Conservation (phyloP, 1,140 invertebrate genomes). For the Drosophila mauritiana region DNA sequence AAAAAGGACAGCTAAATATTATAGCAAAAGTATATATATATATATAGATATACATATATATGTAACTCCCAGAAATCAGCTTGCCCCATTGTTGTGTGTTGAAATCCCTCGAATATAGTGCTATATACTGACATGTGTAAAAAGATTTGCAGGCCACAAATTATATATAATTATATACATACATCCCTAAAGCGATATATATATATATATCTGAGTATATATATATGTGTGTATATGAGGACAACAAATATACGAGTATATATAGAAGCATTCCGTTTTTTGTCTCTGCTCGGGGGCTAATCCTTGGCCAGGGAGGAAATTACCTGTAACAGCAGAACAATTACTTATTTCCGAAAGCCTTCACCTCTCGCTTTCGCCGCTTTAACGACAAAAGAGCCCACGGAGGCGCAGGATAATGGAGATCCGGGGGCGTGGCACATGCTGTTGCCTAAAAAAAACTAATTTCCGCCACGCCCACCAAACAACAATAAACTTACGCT, state of each 20-base stretch:
- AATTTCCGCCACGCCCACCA: constrained; percentile 65
- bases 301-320: constrained; percentile 53
- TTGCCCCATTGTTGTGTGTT: constrained; percentile 43
- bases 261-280: constrained; percentile 25
- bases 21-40: constrained; percentile 2
- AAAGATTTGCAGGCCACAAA: constrained; percentile 51
- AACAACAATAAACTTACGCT: constrained; percentile 38
- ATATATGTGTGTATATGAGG: constrained; percentile 48
- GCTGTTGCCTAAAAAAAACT: constrained; percentile 39
- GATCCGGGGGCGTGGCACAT: not conserved
- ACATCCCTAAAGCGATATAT: constrained; percentile 34
- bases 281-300: constrained; percentile 24
- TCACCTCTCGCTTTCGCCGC: constrained; percentile 18
- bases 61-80: constrained; percentile 16
- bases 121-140: constrained; percentile 42
- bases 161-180: constrained; percentile 45
- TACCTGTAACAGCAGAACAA: constrained; percentile 66
- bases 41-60: not conserved
- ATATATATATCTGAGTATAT: constrained; percentile 5
- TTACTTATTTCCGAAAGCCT: constrained; percentile 61
- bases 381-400: constrained; percentile 51
- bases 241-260: constrained; percentile 60
- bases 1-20: constrained; percentile 5
- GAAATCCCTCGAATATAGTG: constrained; percentile 39
- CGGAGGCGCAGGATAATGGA: constrained; percentile 21